Evolutionary conservation across 2,113 vertebrate genomes (phyloP).

Genomic region (Pelecanoides urinatrix): DNA sequence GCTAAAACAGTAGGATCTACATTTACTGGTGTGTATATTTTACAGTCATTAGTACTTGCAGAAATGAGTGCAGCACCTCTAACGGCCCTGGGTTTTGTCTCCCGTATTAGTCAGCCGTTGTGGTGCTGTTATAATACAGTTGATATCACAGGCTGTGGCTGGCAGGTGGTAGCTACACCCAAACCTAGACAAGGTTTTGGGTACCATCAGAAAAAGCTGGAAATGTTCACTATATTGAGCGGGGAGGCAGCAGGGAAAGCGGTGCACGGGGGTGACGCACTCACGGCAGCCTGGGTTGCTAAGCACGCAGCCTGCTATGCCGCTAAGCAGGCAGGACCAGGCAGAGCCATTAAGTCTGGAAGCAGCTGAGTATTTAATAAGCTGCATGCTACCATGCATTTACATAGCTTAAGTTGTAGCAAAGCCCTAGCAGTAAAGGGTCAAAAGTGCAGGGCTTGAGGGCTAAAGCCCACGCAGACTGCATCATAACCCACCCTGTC

Average conservation of each 20-base stretch:
- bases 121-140: background rate
- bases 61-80: background rate
- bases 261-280: background rate
- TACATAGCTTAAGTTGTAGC: conserved; percentile 1
- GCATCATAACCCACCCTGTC: background rate
- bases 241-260: background rate
- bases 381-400: conserved; percentile 16
- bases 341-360: conserved; percentile 1
- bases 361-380: conserved; percentile 31
- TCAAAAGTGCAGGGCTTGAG: conserved; percentile 37
- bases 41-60: background rate
- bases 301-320: conserved; percentile 37
- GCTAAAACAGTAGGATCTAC: background rate
- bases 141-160: background rate
- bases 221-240: rapidly evolving
- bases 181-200: background rate
- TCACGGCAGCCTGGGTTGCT: background rate
- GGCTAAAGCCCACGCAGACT: background rate
- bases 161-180: background rate
- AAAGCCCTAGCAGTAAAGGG: conserved; percentile 24
- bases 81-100: background rate
- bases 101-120: background rate
- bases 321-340: background rate
- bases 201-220: background rate
- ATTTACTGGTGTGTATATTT: background rate